phyloP scores from a whole-genome alignment of 2,113 vertebrate species.

The Edolisoma coerulescens region DNA sequence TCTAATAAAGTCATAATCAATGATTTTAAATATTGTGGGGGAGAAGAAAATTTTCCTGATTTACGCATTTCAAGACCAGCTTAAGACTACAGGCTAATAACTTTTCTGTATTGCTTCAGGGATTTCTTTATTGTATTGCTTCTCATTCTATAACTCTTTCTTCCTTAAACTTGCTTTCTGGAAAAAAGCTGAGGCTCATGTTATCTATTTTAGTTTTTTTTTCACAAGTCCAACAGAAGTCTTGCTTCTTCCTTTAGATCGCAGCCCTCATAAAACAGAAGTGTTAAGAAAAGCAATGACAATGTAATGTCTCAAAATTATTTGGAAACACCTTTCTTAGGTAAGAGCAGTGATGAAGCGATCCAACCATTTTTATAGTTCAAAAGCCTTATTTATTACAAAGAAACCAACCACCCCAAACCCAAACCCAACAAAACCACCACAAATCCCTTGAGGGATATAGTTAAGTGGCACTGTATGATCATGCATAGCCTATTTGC shows the following conservation, averaged over 20 bases:
- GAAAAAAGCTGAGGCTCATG: background rate
- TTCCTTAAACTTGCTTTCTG: background rate
- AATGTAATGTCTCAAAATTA: background rate
- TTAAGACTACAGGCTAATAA: background rate
- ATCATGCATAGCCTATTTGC: constrained; percentile 13
- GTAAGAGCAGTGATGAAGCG: background rate
- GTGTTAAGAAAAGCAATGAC: background rate
- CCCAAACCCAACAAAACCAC: background rate
- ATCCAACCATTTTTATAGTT: background rate
- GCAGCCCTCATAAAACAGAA: background rate
- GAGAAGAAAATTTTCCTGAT: background rate
- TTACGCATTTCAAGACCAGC: background rate
- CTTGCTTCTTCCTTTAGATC: background rate
- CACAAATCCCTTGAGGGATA: background rate
- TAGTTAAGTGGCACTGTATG: background rate
- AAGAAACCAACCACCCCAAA: background rate
- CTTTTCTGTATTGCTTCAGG: background rate
- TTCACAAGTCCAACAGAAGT: background rate
- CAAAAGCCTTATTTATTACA: background rate
- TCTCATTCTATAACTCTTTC: background rate
- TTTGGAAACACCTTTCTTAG: background rate
- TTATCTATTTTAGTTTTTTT: background rate
- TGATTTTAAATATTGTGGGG: background rate
- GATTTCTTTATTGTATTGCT: background rate
- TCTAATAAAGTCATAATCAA: background rate